Evolutionary conservation across 2,113 vertebrate species (phyloP).

Genomic region (Neoarius graeffei): DNA sequence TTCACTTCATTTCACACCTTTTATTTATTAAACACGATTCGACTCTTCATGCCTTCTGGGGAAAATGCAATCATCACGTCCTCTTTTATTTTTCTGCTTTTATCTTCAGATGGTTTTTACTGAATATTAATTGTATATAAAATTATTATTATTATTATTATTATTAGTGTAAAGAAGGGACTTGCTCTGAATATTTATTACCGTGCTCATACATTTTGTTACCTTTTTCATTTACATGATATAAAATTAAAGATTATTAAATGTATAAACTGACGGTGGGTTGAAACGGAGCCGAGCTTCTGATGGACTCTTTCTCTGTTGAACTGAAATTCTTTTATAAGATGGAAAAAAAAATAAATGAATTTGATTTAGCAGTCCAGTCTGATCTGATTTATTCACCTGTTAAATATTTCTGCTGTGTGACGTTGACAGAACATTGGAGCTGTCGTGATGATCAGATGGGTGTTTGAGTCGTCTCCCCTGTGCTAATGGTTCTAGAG

Average conservation of each 20-base stretch:
- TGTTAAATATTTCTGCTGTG: not conserved
- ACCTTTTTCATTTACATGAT: conserved; percentile 70
- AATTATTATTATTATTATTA: conserved; percentile 72
- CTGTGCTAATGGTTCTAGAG: not conserved
- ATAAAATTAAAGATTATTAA: conserved; percentile 65
- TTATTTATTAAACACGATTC: conserved; percentile 39
- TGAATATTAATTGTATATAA: conserved; percentile 73
- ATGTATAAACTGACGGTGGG: conserved; percentile 70
- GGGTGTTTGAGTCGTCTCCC: not conserved
- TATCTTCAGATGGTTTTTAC: conserved; percentile 82
- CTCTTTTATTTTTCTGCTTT: conserved; percentile 79
- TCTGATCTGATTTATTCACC: not conserved
- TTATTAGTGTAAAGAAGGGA: conserved; percentile 66
- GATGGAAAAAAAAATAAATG: conserved; percentile 64
- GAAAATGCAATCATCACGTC: conserved; percentile 75
- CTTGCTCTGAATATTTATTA: conserved; percentile 94
- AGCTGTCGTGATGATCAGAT: too few species aligned
- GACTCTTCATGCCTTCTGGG: conserved; percentile 52
- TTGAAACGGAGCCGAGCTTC: conserved; percentile 67
- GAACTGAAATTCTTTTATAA: conserved; percentile 77
- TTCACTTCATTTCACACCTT: conserved; percentile 90
- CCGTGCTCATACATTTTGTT: conserved; percentile 92
- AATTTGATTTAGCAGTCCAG: not conserved
- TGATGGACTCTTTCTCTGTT: conserved; percentile 75
- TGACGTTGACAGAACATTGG: not conserved